phyloP scores from a whole-genome alignment of 2,113 vertebrate species.

The Zootoca vivipara region DNA sequence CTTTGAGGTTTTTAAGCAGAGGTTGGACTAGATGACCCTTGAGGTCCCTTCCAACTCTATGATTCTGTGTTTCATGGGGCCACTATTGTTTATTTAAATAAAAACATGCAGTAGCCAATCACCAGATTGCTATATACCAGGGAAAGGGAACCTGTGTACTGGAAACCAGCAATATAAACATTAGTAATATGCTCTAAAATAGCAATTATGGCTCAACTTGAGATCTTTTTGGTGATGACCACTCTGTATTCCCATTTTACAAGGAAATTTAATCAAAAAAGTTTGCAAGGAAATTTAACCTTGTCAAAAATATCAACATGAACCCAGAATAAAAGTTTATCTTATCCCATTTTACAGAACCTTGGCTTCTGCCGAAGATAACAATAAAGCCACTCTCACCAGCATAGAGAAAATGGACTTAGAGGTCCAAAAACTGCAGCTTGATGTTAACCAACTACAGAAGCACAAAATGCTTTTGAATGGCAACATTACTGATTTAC shows the following conservation, averaged over 20 bases:
- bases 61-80: too few relatives aligned
- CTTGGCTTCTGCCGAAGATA: conserved; percentile 71
- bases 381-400: conserved; percentile 47
- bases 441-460: conserved; percentile 68
- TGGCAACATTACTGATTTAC: conserved; percentile 47
- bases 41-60: too few relatives aligned
- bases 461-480: conserved; percentile 66
- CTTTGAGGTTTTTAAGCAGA: too few relatives aligned
- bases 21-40: too few relatives aligned
- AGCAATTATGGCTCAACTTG: not conserved
- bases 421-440: conserved; percentile 66
- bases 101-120: too few relatives aligned
- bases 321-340: not conserved
- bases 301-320: not conserved
- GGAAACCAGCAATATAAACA: not conserved
- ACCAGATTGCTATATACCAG: not conserved
- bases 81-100: not conserved
- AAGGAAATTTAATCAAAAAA: not conserved
- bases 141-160: too few relatives aligned
- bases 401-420: conserved; percentile 61
- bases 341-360: conserved; percentile 60
- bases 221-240: too few relatives aligned
- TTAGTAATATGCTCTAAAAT: too few relatives aligned
- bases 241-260: not conserved
- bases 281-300: not conserved